phyloP scores from a whole-genome alignment of 2,888 invertebrate species.

The Dasysyrphus tricinctus region DNA sequence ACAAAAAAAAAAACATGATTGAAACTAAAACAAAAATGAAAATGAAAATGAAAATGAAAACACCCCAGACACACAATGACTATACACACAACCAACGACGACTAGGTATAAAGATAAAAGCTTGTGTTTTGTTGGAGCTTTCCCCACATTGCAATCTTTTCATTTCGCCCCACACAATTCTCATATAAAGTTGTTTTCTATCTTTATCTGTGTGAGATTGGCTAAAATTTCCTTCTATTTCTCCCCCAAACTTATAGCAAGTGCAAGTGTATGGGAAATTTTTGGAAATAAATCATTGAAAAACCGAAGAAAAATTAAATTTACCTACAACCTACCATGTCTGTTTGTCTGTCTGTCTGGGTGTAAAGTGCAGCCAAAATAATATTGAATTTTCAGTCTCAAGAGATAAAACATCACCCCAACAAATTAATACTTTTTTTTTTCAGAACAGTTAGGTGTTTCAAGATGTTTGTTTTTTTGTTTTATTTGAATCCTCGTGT shows the following conservation, averaged over 20 bases:
- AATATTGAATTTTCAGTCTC: constrained; percentile 18
- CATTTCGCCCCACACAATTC: constrained; percentile 24
- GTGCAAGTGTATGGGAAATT: constrained; percentile 7
- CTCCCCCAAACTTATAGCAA: background rate
- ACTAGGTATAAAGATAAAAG: constrained; percentile 54
- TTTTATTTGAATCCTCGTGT: background rate
- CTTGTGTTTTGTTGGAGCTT: constrained; percentile 63
- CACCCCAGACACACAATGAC: constrained; percentile 60
- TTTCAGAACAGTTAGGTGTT: constrained; percentile 6
- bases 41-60: constrained; percentile 51
- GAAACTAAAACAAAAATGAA: constrained; percentile 48
- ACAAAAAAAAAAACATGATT: constrained; percentile 8
- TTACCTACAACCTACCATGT: background rate
- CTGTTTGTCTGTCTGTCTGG: background rate
- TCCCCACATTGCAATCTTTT: constrained; percentile 36
- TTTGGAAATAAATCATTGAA: constrained; percentile 23
- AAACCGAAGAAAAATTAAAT: background rate
- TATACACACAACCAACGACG: constrained; percentile 1
- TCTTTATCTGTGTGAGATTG: constrained; percentile 9
- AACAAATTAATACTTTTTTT: background rate
- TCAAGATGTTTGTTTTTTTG: background rate
- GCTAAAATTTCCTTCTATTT: background rate
- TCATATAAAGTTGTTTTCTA: constrained; percentile 21
- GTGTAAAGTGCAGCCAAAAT: constrained; percentile 21
- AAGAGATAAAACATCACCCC: constrained; percentile 5